A percentile compares a stretch with the other conserved stretches of the same genome.
Evolutionary conservation across 2,888 invertebrate species (phyloP).

Genomic region (Chromoteleia sp.): DNA sequence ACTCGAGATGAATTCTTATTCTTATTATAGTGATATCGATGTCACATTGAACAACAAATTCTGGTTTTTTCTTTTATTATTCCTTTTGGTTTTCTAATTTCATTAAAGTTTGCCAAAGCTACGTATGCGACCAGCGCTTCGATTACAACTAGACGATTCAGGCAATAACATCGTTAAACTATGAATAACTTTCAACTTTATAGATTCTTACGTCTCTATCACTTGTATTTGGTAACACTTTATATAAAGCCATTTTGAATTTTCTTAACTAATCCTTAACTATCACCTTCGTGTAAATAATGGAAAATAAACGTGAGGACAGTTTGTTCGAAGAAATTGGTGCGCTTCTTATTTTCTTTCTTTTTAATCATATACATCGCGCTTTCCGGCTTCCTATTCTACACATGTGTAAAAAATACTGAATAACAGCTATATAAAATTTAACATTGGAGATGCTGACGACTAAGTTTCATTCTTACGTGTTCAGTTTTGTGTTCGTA

Average conservation of each 20-base stretch:
- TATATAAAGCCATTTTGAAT: conserved; percentile 64
- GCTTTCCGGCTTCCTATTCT: too few relatives aligned
- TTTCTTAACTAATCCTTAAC: conserved; percentile 62
- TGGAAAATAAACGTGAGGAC: conserved; percentile 39
- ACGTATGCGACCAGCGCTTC: conserved; percentile 66
- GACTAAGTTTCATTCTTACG: too few relatives aligned
- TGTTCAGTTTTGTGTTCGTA: too few relatives aligned
- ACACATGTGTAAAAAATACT: too few relatives aligned
- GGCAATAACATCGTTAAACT: conserved; percentile 67
- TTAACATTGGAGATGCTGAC: too few relatives aligned
- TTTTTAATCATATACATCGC: conserved; percentile 18
- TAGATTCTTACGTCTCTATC: conserved; percentile 64
- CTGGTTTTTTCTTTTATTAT: conserved; percentile 13
- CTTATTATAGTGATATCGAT: conserved; percentile 43
- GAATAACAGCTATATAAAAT: too few relatives aligned
- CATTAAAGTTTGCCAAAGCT: conserved; percentile 55
- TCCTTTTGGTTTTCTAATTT: conserved; percentile 19
- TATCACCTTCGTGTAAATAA: conserved; percentile 33
- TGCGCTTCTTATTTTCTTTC: conserved; percentile 21
- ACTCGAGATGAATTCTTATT: conserved; percentile 37
- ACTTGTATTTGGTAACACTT: conserved; percentile 61
- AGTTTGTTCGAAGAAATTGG: conserved; percentile 49
- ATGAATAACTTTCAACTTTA: conserved; percentile 66
- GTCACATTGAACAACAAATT: conserved; percentile 42
- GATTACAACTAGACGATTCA: conserved; percentile 64